Conservation (phyloP, 2,797 vertebrate genomes). For the Leuciscus waleckii region DNA sequence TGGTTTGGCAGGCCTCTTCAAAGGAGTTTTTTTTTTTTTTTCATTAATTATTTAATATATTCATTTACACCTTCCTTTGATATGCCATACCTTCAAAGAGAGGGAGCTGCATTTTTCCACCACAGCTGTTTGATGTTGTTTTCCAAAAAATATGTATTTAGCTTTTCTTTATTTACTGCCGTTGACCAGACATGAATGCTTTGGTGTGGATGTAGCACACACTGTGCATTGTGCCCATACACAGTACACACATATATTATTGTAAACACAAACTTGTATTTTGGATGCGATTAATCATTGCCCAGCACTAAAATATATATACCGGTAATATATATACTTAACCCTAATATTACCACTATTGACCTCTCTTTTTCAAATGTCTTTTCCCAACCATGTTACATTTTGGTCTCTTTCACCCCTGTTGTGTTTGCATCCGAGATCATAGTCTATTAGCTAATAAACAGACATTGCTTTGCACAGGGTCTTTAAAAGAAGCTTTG, state of each 20-base stretch:
- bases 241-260: too few species aligned
- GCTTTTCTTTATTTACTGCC: conserved; percentile 49
- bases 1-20: conserved; percentile 31
- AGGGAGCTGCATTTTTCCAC: conserved; percentile 36
- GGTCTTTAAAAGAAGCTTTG: too few species aligned
- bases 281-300: too few species aligned
- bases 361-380: too few species aligned
- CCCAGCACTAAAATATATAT: too few species aligned
- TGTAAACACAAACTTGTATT: too few species aligned
- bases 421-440: background rate
- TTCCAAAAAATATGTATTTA: conserved; percentile 59
- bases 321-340: too few species aligned
- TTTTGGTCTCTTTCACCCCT: background rate
- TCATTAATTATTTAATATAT: conserved; percentile 59
- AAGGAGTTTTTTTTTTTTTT: conserved; percentile 47
- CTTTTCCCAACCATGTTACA: background rate
- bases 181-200: conserved; percentile 51
- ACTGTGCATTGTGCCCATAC: background rate
- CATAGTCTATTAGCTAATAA: background rate
- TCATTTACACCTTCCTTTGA: conserved; percentile 66
- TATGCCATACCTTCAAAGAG: conserved; percentile 46
- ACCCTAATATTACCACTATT: background rate
- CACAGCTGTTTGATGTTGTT: conserved; percentile 63
- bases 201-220: background rate
- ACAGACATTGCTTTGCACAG: background rate